These are phyloP conservation scores for Ophiodon elongatus DNA, from an alignment of 2,113 vertebrate species.

Conservation along the genomic window DNA sequence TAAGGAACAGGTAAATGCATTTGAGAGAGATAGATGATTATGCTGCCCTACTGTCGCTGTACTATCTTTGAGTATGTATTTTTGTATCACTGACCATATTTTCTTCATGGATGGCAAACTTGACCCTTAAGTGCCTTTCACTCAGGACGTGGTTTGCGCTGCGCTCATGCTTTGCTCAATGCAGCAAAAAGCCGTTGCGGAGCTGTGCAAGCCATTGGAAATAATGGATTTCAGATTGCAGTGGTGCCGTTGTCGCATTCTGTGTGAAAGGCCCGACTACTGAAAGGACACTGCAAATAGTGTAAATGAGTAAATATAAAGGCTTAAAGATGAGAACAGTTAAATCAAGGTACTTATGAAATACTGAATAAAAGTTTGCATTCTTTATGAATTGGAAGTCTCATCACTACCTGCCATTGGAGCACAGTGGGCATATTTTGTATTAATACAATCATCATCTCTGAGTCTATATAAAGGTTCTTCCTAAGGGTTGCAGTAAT, in stretches of 20 bases:
- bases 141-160: neutral
- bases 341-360: neutral
- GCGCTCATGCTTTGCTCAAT: neutral
- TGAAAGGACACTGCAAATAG: neutral
- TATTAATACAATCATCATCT: neutral
- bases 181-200: neutral
- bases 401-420: neutral
- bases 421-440: neutral
- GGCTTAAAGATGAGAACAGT: neutral
- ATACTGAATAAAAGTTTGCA: neutral
- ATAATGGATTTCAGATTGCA: neutral
- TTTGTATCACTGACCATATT: neutral
- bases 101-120: neutral
- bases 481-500: neutral
- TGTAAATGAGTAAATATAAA: neutral
- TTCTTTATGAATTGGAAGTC: neutral
- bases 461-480: neutral
- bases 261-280: neutral
- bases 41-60: neutral
- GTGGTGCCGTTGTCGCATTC: neutral
- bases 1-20: conserved; percentile 14
- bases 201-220: neutral
- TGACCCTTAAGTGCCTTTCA: neutral
- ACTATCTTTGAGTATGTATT: neutral
- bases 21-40: neutral